These are phyloP conservation scores for Rhea pennata DNA, from an alignment of 2,113 vertebrate genomes.

Conservation along the genomic window DNA sequence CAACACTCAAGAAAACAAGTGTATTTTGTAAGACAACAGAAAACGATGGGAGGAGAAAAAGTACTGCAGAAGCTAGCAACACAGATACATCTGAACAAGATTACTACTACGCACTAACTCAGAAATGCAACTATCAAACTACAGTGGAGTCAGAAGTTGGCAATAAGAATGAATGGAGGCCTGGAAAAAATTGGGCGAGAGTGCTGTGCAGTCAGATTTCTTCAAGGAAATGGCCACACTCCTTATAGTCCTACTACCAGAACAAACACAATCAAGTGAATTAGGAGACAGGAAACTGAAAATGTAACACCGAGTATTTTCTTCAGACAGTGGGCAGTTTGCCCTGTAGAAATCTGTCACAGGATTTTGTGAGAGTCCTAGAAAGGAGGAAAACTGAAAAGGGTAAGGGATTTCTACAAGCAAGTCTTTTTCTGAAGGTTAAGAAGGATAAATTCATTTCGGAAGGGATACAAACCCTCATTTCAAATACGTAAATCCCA, in stretches of 20 bases:
- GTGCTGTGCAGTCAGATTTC: neutral
- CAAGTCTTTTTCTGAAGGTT: neutral
- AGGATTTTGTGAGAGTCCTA: neutral
- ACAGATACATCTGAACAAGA: neutral
- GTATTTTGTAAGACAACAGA: neutral
- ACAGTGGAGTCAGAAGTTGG: neutral
- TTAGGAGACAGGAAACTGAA: neutral
- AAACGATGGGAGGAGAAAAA: neutral
- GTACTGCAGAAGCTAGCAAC: neutral
- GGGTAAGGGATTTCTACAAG: neutral
- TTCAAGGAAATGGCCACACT: neutral
- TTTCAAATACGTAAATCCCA: neutral
- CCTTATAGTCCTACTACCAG: neutral
- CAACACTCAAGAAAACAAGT: neutral
- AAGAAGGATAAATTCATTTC: neutral
- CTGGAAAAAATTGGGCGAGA: neutral
- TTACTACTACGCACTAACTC: neutral
- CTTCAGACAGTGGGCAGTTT: neutral
- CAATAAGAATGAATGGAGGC: neutral
- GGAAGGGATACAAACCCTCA: neutral
- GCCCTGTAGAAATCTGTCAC: neutral
- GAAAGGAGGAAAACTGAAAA: neutral
- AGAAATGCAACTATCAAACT: neutral
- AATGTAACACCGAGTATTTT: neutral
- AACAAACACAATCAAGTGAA: neutral